Conservation (phyloP, 2,113 vertebrate species). For the Ranitomeya variabilis region DNA sequence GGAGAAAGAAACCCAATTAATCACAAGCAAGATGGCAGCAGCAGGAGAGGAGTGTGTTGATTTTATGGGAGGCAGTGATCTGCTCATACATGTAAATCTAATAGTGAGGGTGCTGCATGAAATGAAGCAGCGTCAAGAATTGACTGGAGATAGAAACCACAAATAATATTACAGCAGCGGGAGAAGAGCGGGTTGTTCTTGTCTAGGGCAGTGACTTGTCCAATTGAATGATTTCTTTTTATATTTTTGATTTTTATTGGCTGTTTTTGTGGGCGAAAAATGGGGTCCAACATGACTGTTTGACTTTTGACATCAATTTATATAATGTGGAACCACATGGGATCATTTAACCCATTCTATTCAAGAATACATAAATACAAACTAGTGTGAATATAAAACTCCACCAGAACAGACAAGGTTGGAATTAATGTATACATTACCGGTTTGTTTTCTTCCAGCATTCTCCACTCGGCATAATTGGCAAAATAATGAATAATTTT, state of each 20-base stretch:
- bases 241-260: background rate
- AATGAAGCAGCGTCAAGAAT: background rate
- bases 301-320: background rate
- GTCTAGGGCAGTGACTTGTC: background rate
- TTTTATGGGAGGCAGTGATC: background rate
- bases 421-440: background rate
- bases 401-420: background rate
- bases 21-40: background rate
- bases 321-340: background rate
- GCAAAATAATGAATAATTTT: constrained; percentile 32
- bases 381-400: background rate
- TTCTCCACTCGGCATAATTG: constrained; percentile 8
- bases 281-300: background rate
- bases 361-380: background rate
- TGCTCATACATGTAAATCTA: background rate
- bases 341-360: background rate
- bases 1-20: background rate
- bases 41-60: background rate
- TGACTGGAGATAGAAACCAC: background rate
- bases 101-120: background rate
- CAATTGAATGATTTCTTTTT: background rate
- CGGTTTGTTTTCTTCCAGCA: background rate
- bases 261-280: background rate
- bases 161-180: background rate
- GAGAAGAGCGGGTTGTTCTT: background rate